Conservation (phyloP, 2,888 invertebrate genomes). For the Peribatodes rhomboidaria region DNA sequence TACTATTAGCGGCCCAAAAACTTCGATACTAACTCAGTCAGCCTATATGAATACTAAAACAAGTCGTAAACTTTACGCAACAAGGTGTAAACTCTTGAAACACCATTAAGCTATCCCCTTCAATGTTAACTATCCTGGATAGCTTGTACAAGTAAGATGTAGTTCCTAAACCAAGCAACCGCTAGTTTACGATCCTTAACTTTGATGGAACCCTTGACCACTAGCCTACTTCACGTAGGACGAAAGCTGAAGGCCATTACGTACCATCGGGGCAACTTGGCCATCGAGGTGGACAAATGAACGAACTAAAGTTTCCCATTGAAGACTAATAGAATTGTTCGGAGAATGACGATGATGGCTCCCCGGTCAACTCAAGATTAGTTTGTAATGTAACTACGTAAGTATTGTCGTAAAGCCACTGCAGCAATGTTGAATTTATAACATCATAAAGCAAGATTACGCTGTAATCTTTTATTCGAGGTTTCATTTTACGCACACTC, state of each 20-base stretch:
- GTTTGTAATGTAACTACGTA: slow-evolving; percentile 49
- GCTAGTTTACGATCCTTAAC: slow-evolving; percentile 44
- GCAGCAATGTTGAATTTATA: slow-evolving; percentile 69
- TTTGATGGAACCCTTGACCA: slow-evolving; percentile 55
- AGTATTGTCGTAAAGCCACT: slow-evolving; percentile 68
- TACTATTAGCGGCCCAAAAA: too few species aligned
- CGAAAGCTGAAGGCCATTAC: slow-evolving; percentile 55
- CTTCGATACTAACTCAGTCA: too few species aligned
- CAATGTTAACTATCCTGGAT: slow-evolving; percentile 3
- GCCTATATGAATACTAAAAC: too few species aligned
- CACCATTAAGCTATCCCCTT: slow-evolving; percentile 1
- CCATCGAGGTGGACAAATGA: neutral
- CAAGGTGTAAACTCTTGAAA: slow-evolving; percentile 14
- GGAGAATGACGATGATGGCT: neutral
- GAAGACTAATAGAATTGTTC: neutral
- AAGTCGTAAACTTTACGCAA: neutral
- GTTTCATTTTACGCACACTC: slow-evolving; percentile 66
- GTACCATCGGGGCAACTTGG: neutral
- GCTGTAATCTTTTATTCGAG: slow-evolving; percentile 69
- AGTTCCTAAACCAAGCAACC: slow-evolving; percentile 12
- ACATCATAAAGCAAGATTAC: slow-evolving; percentile 71
- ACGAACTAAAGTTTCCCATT: neutral
- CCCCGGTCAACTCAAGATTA: neutral
- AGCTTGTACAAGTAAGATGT: slow-evolving; percentile 8
- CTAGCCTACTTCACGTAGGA: slow-evolving; percentile 56